Evolutionary conservation across 2,888 invertebrate species (phyloP).

Genomic region (Carcina quercana): DNA sequence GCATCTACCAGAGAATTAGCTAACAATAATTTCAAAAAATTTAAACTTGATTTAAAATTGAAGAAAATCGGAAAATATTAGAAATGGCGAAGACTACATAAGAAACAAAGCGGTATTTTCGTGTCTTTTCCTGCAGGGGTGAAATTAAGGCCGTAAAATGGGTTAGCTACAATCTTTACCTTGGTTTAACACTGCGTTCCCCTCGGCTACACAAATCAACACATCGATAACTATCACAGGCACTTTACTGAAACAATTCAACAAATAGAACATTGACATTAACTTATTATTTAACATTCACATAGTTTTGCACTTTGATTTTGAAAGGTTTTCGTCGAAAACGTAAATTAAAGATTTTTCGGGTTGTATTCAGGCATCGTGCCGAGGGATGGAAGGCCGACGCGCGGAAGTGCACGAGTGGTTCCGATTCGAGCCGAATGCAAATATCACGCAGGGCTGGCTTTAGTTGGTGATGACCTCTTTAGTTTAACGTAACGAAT

Average conservation of each 20-base stretch:
- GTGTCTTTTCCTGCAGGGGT: no score
- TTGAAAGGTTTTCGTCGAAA: conserved; percentile 31
- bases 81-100: no score
- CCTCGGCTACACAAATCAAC: conserved; percentile 30
- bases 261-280: conserved; percentile 16
- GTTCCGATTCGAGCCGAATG: conserved; percentile 54
- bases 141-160: no score
- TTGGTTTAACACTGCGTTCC: conserved; percentile 35
- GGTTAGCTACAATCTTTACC: conserved; percentile 30
- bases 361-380: conserved; percentile 50
- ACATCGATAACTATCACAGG: conserved; percentile 50
- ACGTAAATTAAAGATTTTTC: conserved; percentile 58
- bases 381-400: conserved; percentile 58
- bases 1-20: no score
- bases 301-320: conserved; percentile 34
- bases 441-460: conserved; percentile 49
- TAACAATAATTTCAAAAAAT: no score
- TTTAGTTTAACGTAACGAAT: no score
- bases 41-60: no score
- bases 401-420: conserved; percentile 58
- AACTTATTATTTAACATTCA: conserved; percentile 24
- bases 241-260: conserved; percentile 40
- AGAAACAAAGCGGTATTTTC: no score
- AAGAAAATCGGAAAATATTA: no score
- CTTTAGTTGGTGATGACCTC: conserved; percentile 23